Base-by-base conservation (phyloP, 2,113 vertebrate species). In the Larimichthys crocea region DNA sequence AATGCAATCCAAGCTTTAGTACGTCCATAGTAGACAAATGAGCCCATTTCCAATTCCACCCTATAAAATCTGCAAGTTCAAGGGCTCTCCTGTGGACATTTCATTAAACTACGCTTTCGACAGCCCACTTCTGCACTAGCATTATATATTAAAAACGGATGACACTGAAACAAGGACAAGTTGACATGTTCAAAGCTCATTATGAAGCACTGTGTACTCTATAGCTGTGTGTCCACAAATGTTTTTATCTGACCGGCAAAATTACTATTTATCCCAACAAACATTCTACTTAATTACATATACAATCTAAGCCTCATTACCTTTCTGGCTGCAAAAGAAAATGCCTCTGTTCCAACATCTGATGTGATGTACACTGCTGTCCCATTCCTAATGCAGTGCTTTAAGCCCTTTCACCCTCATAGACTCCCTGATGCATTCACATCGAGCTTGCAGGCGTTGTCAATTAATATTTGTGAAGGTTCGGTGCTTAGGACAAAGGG, bases 361-460 rank as follows among this genome's bases (percentile, higher is more conserved):
- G 12, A 42, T 59, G 61, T 9, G 52, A 44, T 57, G 20, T 40
- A n/a, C 52, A 26, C 62, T 53, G 52, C n/a, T 15, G 61, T 61
- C 66, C 66, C 20, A 9, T 29, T 66, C 17, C 44, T 49, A 20
- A 26, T 40, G 26, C 69, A 19, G 35, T 55, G 40, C 40, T 77
- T 48, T 49, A 22, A 79, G 40, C 63, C 55, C 7, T 48, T 78
- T 53, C 5, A 55, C 40, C 42, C 26, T 7, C 17, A 29, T 26
- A 4, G 35, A 42, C 63, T 52, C 76, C 55, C 64, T 50, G 50
- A 46, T 63, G 57, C 76, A 52, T 70, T 75, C 59, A 57, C 52
- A 62, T 73, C 22, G 50, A 57, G 75, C 53, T 35, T 20, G 76
- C 83, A 80, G 71, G 53, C 76, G 83, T 80, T 80, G 71, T 80